A percentile compares a stretch with the other conserved stretches of the same genome.
Evolutionary conservation across 2,113 vertebrate species (phyloP).

Genomic region (Trachemys scripta): DNA sequence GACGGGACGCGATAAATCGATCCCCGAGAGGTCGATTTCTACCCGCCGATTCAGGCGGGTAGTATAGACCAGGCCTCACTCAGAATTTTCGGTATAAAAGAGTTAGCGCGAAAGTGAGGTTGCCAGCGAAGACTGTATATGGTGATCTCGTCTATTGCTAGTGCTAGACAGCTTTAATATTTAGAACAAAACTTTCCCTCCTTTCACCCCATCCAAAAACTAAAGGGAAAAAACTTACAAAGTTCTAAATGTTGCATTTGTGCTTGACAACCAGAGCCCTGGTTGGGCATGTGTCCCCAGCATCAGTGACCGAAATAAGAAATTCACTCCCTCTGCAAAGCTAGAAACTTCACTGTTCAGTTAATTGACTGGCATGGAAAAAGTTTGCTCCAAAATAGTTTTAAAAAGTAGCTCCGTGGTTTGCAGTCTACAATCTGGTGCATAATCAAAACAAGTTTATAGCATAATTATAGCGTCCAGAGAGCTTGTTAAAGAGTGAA

Average conservation of each 20-base stretch:
- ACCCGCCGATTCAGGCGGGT: too few species aligned
- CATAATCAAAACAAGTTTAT: not conserved
- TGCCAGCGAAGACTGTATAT: not conserved
- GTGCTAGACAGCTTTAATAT: not conserved
- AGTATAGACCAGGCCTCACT: too few species aligned
- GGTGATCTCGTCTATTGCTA: not conserved
- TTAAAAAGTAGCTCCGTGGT: not conserved
- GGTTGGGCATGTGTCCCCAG: not conserved
- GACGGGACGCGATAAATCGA: too few species aligned
- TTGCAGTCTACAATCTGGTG: not conserved
- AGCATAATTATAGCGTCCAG: not conserved
- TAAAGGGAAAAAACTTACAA: not conserved
- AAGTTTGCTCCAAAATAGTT: not conserved
- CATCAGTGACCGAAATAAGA: not conserved
- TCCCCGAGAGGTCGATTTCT: too few species aligned
- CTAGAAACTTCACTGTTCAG: not conserved
- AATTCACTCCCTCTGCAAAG: not conserved
- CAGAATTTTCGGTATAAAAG: not conserved
- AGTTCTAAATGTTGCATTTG: not conserved
- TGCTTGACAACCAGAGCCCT: not conserved
- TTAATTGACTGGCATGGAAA: not conserved
- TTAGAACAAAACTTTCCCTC: not conserved
- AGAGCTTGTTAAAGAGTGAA: not conserved
- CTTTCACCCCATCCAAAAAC: not conserved
- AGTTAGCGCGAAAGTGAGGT: not conserved